Evolutionary conservation across 1,140 invertebrate species (phyloP).

Genomic region (Theocolax elegans): DNA sequence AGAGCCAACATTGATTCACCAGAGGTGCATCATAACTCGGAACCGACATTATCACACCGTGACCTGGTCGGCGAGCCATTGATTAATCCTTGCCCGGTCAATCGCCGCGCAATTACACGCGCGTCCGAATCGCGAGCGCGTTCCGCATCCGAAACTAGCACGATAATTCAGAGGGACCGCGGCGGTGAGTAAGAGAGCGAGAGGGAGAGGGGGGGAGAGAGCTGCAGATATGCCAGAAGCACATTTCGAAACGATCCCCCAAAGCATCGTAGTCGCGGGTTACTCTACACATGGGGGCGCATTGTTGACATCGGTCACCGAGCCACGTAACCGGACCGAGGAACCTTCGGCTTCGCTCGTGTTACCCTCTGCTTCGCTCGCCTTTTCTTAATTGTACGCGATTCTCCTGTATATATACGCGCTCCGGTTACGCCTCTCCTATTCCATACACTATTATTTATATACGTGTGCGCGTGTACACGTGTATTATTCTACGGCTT

Average conservation of each 20-base stretch:
- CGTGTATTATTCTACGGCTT: too few relatives aligned
- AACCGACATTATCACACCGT: neutral
- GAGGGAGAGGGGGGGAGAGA: too few relatives aligned
- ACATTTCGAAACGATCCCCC: too few relatives aligned
- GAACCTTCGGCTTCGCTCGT: neutral
- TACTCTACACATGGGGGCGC: slow-evolving; percentile 9
- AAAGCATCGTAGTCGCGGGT: neutral
- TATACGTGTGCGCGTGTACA: too few relatives aligned
- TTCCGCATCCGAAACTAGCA: too few relatives aligned
- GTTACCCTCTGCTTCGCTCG: neutral
- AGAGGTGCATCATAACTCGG: too few relatives aligned
- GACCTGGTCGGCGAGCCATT: neutral
- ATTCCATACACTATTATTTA: too few relatives aligned
- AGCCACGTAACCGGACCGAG: slow-evolving; percentile 11
- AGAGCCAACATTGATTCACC: too few relatives aligned
- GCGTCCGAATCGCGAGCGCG: neutral
- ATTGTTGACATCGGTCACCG: slow-evolving; percentile 31
- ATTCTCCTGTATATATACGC: neutral
- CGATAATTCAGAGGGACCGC: too few relatives aligned
- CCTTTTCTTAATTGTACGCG: slow-evolving; percentile 13
- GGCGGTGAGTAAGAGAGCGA: too few relatives aligned
- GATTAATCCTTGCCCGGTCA: slow-evolving; percentile 4
- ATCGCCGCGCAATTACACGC: slow-evolving; percentile 12
- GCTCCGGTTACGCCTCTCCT: neutral
- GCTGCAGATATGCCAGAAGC: too few relatives aligned